Evolutionary conservation across 2,113 vertebrate genomes (phyloP), one percentile per base, ranked within the genome.

Genomic region (Syrrhaptes paradoxus): DNA sequence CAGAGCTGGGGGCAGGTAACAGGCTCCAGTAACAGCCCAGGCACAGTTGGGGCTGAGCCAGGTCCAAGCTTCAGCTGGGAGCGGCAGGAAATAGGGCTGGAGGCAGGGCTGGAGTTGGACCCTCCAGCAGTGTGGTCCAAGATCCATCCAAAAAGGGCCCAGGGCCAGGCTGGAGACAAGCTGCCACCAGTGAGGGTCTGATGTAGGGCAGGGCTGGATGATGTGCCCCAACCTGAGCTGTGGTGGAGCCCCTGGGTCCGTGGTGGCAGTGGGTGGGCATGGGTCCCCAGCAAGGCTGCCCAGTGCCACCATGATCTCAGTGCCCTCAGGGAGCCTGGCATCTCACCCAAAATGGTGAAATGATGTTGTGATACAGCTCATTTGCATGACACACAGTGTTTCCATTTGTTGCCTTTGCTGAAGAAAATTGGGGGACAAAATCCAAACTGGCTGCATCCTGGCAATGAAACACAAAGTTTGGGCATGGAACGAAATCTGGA

Each of bases 21-120:
- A 38, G 20, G 15, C 17, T 77, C 28, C 17, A 17, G 6, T 4
- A 14, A 43, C 9, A 6, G 13, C 54, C 22, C 32, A 3, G 4
- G 41, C 10, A 15, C 0, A 1, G 11, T 16, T 2, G 0, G 34
- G 28, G 9, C 6, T 38, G 11, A 76, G 34, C 14, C 15, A 43
- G 41, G 51, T 52, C 66, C 48, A 45, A n/a, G 24, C 5, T 68
- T 26, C 28, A 48, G 4, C 16, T 5, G 15, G 12, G 7, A 74
- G 46, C n/a, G 62, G 28, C 36, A 84, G 28, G 13, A 83, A 21
- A 66, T 0, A 3, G 15, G 9, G 16, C 13, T 70, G 58, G 24
- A 77, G 52, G 9, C 24, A 49, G 22, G 21, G 63, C 28, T 51
- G 48, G 41, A 57, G 28, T 1, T 57, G 49, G 13, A 70, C 11